These are phyloP conservation scores for Drosophila colorata DNA, from an alignment of 2,888 invertebrate species.

Conservation along the genomic window DNA sequence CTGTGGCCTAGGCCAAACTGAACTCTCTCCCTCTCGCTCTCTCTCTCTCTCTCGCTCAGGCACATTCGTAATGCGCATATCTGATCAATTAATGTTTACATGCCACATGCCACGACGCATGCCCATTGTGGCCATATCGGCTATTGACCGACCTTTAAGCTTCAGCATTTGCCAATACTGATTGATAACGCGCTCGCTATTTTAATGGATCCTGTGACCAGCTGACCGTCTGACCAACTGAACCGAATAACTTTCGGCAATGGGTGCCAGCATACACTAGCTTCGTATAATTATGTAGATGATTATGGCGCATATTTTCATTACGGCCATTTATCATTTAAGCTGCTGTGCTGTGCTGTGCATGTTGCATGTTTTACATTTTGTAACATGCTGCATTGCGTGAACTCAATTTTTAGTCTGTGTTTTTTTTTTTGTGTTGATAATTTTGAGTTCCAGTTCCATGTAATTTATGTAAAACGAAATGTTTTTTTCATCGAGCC, in stretches of 20 bases:
- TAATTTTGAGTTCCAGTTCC: conserved; percentile 36
- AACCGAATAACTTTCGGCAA: conserved; percentile 13
- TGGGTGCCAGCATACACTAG: not conserved
- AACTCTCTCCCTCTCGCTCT: conserved; percentile 5
- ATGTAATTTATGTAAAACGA: conserved; percentile 54
- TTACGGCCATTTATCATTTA: conserved; percentile 64
- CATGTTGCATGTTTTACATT: conserved; percentile 68
- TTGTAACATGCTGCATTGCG: conserved; percentile 64
- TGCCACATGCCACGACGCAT: conserved; percentile 42
- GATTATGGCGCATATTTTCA: conserved; percentile 55
- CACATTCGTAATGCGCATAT: conserved; percentile 50
- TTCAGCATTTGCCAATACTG: conserved; percentile 37
- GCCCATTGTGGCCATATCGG: conserved; percentile 21
- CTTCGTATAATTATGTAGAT: conserved; percentile 58
- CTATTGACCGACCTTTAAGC: conserved; percentile 54
- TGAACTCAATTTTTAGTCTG: conserved; percentile 39
- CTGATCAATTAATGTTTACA: conserved; percentile 77
- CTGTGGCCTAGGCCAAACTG: conserved; percentile 26
- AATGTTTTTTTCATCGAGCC: conserved; percentile 35
- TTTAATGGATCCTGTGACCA: conserved; percentile 26
- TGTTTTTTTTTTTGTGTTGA: conserved; percentile 1
- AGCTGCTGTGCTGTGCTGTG: conserved; percentile 42
- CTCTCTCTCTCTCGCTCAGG: not conserved
- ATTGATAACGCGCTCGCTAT: conserved; percentile 42
- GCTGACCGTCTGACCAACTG: conserved; percentile 10